These are phyloP conservation scores for Megalops atlanticus DNA, from an alignment of 2,113 vertebrate species.

Conservation along the genomic window DNA sequence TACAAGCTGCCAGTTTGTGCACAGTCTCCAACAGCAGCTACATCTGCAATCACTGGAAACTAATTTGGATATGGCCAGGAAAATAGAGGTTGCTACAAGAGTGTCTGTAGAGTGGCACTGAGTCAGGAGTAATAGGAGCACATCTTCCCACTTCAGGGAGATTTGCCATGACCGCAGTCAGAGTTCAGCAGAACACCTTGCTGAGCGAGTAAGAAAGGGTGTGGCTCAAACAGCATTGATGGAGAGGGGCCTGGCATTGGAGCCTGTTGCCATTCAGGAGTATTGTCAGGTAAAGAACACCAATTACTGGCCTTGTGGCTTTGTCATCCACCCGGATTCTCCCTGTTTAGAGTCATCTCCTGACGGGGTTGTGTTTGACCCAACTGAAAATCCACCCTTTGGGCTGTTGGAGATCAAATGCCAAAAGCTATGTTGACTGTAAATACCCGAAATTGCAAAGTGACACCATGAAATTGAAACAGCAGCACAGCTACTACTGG, in stretches of 20 bases:
- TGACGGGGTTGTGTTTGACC: constrained; percentile 30
- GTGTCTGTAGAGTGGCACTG: neutral
- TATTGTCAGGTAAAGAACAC: neutral
- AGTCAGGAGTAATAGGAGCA: neutral
- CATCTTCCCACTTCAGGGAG: neutral
- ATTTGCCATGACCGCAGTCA: neutral
- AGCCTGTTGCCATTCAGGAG: neutral
- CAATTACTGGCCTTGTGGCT: constrained; percentile 21
- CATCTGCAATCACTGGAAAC: no score
- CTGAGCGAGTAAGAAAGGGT: neutral
- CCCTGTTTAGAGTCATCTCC: constrained; percentile 24
- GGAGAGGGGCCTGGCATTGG: neutral
- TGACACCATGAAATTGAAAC: no score
- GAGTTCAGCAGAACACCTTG: neutral
- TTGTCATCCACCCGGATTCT: constrained; percentile 20
- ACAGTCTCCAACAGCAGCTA: no score
- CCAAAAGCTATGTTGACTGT: constrained; percentile 34
- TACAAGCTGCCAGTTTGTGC: no score
- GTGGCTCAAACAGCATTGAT: neutral
- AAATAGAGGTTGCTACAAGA: neutral
- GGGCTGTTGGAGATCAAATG: constrained; percentile 32
- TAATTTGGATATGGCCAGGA: neutral
- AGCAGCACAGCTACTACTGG: no score
- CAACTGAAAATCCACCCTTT: constrained; percentile 1
- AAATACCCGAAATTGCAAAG: no score